phyloP scores from a whole-genome alignment of 2,113 vertebrate species.

The Rostratula benghalensis region DNA sequence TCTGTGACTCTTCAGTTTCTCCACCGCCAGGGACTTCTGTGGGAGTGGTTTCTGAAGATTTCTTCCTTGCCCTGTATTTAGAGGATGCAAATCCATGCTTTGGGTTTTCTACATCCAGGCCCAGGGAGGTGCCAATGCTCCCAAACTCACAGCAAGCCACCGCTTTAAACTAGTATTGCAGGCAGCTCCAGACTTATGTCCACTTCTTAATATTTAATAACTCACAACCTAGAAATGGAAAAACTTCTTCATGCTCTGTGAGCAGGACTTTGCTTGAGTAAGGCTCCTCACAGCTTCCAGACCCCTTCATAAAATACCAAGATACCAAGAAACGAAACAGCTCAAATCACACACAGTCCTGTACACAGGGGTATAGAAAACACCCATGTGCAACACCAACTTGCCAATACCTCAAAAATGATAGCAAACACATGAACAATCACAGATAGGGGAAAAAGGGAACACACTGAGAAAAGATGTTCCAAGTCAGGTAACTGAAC shows the following conservation, averaged over 20 bases:
- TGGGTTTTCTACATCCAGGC: neutral
- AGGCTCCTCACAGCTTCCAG: neutral
- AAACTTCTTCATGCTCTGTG: neutral
- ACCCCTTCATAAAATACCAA: neutral
- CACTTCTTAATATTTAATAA: neutral
- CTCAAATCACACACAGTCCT: neutral
- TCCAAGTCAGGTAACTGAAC: neutral
- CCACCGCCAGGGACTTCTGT: neutral
- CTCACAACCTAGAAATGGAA: neutral
- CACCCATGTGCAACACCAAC: neutral
- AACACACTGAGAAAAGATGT: neutral
- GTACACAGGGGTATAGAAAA: neutral
- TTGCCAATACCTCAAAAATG: neutral
- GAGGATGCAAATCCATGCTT: neutral
- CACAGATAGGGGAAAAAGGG: fast-evolving
- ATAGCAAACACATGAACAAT: neutral
- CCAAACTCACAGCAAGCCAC: neutral
- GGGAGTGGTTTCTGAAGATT: neutral
- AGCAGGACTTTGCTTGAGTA: neutral
- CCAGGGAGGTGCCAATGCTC: neutral
- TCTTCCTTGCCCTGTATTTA: neutral
- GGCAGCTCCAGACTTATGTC: neutral
- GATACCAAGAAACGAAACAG: neutral
- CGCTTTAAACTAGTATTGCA: neutral
- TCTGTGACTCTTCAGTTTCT: neutral